Base-by-base conservation (phyloP, 2,113 vertebrate genomes). In the Diphyllodes magnificus region DNA sequence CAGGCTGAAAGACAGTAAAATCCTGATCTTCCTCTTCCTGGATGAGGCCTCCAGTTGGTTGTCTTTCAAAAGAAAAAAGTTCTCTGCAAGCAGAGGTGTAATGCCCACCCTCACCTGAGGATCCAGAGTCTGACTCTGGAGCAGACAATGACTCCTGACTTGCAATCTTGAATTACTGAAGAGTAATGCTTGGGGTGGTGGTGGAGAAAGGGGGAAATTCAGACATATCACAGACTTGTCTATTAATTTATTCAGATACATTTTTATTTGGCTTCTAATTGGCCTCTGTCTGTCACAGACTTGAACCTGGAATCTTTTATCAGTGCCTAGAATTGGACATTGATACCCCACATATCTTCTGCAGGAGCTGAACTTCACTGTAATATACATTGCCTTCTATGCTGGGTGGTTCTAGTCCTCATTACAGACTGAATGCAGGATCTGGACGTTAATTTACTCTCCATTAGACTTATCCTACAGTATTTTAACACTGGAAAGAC, bases 111-210 rank as follows among this genome's bases (percentile, higher is more conserved):
- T 69, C 23, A 9, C 39, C 47, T 40, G 40, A 79, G 49, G 40
- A 79, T 72, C 37, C 18, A 56, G 31, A 77, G 30, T 44, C 57
- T 69, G 37, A 28, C 30, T 81, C 24, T 5, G 1, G 42, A 88
- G 25, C 4, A 13, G 42, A 65, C 45, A 81, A 19, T 18, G 59
- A 54, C 35, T 45, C 66, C 39, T 71, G 33, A 33, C 53, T 35
- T 82, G 33, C 23, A 89, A 10, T 39, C 54, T 37, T 79, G 7
- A 27, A 7, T 66, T 71, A 77, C 37, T 57, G 44, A 68, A 73
- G 14, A 71, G 21, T 23, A 83, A 71, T 0, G 2, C 10, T 54
- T 13, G 2, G 7, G 8, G 39, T 31, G 11, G 4, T 9, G 7
- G 22, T 60, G 15, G 25, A 56, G 18, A 56, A 95, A 79, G 40